These are phyloP conservation scores for Lagria hirta DNA, from an alignment of 2,888 invertebrate genomes.

Conservation along the genomic window DNA sequence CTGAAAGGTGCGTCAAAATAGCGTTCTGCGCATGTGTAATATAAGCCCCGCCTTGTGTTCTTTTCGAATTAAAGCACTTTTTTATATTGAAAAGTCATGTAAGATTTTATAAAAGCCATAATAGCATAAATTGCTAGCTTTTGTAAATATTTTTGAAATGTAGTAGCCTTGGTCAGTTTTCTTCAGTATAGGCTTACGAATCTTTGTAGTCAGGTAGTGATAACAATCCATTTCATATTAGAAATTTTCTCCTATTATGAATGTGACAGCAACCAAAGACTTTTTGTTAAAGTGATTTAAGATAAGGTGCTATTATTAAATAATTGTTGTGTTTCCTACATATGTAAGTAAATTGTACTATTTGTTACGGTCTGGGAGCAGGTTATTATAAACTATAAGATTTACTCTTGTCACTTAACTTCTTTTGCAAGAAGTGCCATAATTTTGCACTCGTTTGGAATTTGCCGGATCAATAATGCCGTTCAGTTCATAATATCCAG, in stretches of 20 bases:
- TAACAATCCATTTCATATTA: conserved; percentile 15
- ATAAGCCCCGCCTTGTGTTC: no score
- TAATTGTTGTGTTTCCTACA: conserved; percentile 11
- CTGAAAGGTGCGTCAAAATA: no score
- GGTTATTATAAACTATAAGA: conserved; percentile 2
- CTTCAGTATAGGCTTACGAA: conserved; percentile 8
- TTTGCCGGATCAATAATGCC: conserved; percentile 1
- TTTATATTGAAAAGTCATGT: no score
- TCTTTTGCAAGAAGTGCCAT: conserved; percentile 20
- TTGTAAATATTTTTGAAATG: no score
- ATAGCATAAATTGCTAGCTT: no score
- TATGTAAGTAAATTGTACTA: conserved; percentile 7
- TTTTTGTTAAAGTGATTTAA: conserved; percentile 39
- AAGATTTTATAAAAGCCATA: no score
- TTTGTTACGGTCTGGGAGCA: conserved; percentile 15
- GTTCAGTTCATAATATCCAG: conserved; percentile 7
- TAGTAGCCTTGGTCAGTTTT: conserved; percentile 19
- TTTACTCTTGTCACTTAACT: conserved; percentile 6
- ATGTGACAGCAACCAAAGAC: conserved; percentile 37
- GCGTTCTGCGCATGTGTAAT: no score
- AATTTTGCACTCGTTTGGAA: conserved; percentile 7
- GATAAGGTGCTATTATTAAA: conserved; percentile 39
- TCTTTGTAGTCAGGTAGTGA: conserved; percentile 7
- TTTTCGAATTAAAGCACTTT: no score
- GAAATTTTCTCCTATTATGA: conserved; percentile 15